A percentile compares a stretch with the other conserved stretches of the same genome.
Evolutionary conservation across 2,797 vertebrate genomes (phyloP).

Genomic region (Phrynocephalus vlangalii): DNA sequence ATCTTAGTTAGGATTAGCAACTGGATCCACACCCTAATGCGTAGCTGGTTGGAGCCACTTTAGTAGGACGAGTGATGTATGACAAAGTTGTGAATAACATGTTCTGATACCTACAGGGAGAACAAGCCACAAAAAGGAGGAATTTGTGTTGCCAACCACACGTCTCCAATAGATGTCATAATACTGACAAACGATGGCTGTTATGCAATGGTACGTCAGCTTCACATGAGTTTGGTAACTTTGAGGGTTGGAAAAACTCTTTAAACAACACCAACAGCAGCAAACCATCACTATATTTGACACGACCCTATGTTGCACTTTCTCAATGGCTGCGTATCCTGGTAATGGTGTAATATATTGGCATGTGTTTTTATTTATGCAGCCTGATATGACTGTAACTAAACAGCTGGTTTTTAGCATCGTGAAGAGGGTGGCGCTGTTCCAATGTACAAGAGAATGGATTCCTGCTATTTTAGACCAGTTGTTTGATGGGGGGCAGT

Average conservation of each 20-base stretch:
- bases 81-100: background rate
- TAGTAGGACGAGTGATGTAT: background rate
- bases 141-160: constrained; percentile 97
- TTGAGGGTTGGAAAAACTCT: background rate
- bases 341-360: background rate
- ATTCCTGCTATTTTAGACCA: too few relatives aligned
- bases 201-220: constrained; percentile 92
- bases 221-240: background rate
- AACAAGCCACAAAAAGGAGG: constrained; percentile 93
- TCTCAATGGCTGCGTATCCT: too few relatives aligned
- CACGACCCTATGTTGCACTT: too few relatives aligned
- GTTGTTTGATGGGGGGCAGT: too few relatives aligned
- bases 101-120: constrained; percentile 81
- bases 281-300: too few relatives aligned
- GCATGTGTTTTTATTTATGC: background rate
- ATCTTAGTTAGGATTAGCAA: background rate
- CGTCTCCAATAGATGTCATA: constrained; percentile 93
- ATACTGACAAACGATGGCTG: constrained; percentile 95
- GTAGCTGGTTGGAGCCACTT: background rate
- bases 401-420: too few relatives aligned
- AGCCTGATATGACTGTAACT: background rate
- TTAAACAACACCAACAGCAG: background rate
- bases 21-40: background rate
- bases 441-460: too few relatives aligned
- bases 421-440: rapidly evolving